A percentile compares a stretch with the other conserved stretches of the same genome.
Evolutionary conservation across 2,888 invertebrate species (phyloP).

Genomic region (Labia minor): DNA sequence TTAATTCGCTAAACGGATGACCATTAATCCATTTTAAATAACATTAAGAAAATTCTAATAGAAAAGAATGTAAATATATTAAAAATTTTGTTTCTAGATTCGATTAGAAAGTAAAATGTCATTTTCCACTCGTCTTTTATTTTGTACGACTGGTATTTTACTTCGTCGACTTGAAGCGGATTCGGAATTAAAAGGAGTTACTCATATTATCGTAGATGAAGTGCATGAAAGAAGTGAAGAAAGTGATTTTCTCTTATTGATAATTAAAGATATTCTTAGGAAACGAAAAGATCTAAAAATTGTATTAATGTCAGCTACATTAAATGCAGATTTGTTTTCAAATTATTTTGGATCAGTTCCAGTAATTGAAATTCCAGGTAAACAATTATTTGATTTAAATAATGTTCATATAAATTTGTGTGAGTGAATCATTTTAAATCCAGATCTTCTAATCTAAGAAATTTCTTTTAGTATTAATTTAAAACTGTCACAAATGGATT

Average conservation of each 20-base stretch:
- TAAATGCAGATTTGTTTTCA: conserved; percentile 75
- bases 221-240: conserved; percentile 87
- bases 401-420: no score
- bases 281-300: conserved; percentile 66
- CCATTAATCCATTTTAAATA: no score
- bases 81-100: conserved; percentile 43
- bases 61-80: no score
- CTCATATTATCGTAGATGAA: conserved; percentile 81
- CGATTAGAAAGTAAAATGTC: conserved; percentile 69
- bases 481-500: no score
- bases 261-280: conserved; percentile 63
- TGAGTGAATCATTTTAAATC: no score
- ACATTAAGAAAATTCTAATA: no score
- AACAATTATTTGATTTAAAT: no score
- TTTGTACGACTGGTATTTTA: conserved; percentile 89
- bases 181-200: conserved; percentile 59
- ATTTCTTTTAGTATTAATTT: no score
- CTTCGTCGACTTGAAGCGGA: conserved; percentile 73
- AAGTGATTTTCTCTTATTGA: conserved; percentile 78
- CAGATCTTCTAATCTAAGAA: no score
- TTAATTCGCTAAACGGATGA: conserved; percentile 25
- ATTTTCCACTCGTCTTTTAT: conserved; percentile 66
- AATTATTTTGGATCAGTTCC: conserved; percentile 72
- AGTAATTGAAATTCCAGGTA: conserved; percentile 67
- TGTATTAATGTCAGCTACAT: conserved; percentile 86